Conservation (phyloP, 2,888 invertebrate species). For the Agonopterix heracliana region DNA sequence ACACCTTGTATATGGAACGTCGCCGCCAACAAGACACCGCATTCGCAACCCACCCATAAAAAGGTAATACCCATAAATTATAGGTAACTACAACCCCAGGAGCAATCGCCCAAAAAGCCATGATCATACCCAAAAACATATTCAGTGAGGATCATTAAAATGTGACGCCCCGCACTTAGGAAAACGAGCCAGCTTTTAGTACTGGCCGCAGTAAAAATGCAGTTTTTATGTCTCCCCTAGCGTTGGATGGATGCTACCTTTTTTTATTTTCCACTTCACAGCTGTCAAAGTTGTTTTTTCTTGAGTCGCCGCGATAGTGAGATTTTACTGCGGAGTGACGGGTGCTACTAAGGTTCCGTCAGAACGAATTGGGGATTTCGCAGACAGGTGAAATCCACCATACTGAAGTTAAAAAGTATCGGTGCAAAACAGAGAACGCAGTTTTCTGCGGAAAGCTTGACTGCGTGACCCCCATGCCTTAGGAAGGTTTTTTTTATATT, state of each 20-base stretch:
- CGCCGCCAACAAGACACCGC: not conserved
- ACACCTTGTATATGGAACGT: not conserved
- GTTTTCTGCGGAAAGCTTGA: too few relatives aligned
- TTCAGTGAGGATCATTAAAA: conserved; percentile 18
- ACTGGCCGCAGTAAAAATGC: conserved; percentile 41
- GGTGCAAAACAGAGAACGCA: too few relatives aligned
- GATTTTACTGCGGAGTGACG: conserved; percentile 29
- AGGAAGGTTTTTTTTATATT: too few relatives aligned
- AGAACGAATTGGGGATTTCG: too few relatives aligned
- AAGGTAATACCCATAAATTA: not conserved
- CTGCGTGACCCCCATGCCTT: too few relatives aligned
- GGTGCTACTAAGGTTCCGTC: not conserved
- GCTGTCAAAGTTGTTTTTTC: conserved; percentile 43
- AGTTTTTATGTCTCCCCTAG: conserved; percentile 45
- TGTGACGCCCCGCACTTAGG: conserved; percentile 27
- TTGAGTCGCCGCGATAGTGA: conserved; percentile 39
- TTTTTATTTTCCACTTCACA: conserved; percentile 45
- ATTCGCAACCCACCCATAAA: not conserved
- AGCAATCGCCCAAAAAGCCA: conserved; percentile 3
- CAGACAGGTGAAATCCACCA: too few relatives aligned
- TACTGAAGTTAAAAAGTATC: too few relatives aligned
- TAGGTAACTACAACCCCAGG: not conserved
- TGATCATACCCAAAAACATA: conserved; percentile 4
- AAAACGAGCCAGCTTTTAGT: conserved; percentile 37
- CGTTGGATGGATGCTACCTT: conserved; percentile 34